Conservation (phyloP, 1,140 invertebrate species). For the Portunus trituberculatus region DNA sequence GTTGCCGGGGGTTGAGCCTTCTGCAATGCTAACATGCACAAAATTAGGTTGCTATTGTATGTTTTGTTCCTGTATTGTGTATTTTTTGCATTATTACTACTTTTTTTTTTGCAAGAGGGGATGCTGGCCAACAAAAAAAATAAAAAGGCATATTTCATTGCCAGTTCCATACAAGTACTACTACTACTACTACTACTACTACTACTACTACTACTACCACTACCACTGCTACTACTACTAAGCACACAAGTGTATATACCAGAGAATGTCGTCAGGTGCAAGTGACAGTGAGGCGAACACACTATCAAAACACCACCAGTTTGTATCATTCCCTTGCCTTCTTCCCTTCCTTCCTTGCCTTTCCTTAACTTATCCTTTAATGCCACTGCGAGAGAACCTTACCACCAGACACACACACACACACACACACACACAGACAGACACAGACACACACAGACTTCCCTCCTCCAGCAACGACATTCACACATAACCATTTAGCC, state of each 20-base stretch:
- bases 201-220: too few species aligned
- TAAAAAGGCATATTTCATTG: neutral
- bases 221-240: too few species aligned
- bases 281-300: neutral
- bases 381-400: neutral
- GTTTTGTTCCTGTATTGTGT: too few species aligned
- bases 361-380: neutral
- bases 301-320: neutral
- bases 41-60: too few species aligned
- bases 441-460: neutral
- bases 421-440: neutral
- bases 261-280: neutral
- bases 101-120: too few species aligned
- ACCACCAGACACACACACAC: neutral
- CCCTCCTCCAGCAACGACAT: neutral
- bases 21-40: too few species aligned
- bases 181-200: neutral
- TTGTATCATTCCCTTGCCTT: neutral
- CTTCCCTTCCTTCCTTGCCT: neutral
- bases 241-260: neutral
- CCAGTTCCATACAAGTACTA: neutral
- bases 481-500: conserved; percentile 64
- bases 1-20: too few species aligned
- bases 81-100: too few species aligned
- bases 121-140: too few species aligned